phyloP scores from a whole-genome alignment of 1,140 invertebrate species.

The Harpegnathos saltator region DNA sequence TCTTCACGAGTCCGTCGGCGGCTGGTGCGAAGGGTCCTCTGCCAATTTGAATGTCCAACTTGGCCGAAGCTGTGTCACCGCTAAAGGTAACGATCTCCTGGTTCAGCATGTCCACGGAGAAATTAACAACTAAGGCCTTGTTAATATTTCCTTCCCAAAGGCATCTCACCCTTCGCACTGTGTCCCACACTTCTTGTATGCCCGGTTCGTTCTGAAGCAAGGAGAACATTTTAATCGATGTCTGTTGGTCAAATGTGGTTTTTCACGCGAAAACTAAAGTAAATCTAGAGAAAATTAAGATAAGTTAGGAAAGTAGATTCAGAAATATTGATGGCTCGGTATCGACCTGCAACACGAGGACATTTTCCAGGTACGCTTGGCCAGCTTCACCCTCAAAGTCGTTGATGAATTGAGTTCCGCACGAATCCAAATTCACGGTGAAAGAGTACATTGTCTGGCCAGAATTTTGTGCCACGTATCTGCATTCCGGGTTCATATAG shows the following conservation, averaged over 20 bases:
- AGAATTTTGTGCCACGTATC: constrained; percentile 91
- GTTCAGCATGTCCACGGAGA: constrained; percentile 93
- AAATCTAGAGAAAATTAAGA: no score
- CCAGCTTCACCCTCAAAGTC: constrained; percentile 90
- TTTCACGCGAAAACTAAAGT: not conserved
- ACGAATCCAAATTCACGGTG: constrained; percentile 91
- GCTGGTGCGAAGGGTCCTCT: constrained; percentile 91
- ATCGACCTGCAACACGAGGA: constrained; percentile 89
- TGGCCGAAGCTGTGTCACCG: constrained; percentile 93
- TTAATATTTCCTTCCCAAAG: constrained; percentile 93
- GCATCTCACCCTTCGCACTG: constrained; percentile 91
- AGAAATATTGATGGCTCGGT: not conserved
- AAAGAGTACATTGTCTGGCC: constrained; percentile 90
- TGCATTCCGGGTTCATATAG: constrained; percentile 90
- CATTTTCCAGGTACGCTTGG: constrained; percentile 93
- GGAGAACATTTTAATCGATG: constrained; percentile 7
- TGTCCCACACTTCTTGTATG: constrained; percentile 94
- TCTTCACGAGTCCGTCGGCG: constrained; percentile 92
- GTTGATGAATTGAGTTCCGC: constrained; percentile 93
- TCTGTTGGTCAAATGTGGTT: constrained; percentile 2
- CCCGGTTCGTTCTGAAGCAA: constrained; percentile 89
- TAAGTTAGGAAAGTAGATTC: not conserved
- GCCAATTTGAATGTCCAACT: constrained; percentile 92
- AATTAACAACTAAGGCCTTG: constrained; percentile 90
- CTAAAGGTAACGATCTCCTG: constrained; percentile 93